Percentiles rank a stretch among this genome's conserved stretches.
Conservation (phyloP, 2,888 invertebrate genomes). For the Thalpophila matura region DNA sequence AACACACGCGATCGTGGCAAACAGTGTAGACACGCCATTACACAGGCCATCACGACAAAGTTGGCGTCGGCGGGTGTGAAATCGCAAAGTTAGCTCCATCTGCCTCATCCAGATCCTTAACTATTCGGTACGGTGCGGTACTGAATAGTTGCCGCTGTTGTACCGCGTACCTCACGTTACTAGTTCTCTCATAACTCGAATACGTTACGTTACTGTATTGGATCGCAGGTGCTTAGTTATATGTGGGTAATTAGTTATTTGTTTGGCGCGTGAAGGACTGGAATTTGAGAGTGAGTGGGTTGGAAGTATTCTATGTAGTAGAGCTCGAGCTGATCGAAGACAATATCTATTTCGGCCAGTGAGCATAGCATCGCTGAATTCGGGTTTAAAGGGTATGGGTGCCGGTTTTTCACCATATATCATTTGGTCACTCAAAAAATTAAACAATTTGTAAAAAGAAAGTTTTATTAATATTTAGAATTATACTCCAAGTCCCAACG, state of each 20-base stretch:
- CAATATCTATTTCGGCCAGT: no score
- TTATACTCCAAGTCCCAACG: no score
- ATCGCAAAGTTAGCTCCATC: conserved; percentile 70
- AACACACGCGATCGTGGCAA: conserved; percentile 20
- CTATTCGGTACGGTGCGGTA: conserved; percentile 63
- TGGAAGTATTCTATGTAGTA: no score
- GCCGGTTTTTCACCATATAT: no score
- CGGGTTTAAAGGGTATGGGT: no score
- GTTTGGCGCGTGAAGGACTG: background rate
- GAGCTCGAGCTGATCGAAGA: no score
- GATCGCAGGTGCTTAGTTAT: conserved; percentile 19
- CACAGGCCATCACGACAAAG: conserved; percentile 61
- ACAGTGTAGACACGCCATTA: conserved; percentile 54
- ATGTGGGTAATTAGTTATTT: background rate
- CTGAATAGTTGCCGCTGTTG: conserved; percentile 62
- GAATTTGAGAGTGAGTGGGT: background rate
- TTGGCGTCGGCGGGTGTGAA: conserved; percentile 68
- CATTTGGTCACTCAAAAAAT: no score
- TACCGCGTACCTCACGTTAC: conserved; percentile 26
- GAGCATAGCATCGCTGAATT: no score
- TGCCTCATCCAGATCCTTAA: conserved; percentile 70
- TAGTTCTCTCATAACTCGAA: conserved; percentile 38
- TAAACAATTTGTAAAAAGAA: no score
- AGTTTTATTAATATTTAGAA: no score
- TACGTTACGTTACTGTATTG: conserved; percentile 27